Percentiles rank a stretch among this genome's conserved stretches.
These are phyloP conservation scores for Chionomys nivalis DNA, from an alignment of 2,113 vertebrate genomes.

Conservation along the genomic window DNA sequence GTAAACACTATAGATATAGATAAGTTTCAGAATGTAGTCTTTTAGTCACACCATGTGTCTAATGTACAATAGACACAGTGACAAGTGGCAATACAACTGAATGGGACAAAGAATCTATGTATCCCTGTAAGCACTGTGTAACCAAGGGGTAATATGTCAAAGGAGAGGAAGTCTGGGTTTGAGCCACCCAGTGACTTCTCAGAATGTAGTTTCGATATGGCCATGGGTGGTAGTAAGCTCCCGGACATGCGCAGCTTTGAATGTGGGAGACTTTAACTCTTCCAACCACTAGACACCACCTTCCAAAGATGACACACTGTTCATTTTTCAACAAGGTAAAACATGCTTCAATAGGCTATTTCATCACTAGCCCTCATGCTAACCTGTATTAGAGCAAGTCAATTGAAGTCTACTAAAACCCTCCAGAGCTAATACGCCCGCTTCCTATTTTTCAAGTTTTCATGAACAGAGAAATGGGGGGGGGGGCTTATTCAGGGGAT, in stretches of 20 bases:
- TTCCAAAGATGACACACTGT: neutral
- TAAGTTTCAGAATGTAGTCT: slow-evolving; percentile 3
- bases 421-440: neutral
- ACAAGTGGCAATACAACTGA: neutral
- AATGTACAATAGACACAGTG: neutral
- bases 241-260: neutral
- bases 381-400: neutral
- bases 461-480: neutral
- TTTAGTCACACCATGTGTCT: neutral
- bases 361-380: neutral
- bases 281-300: neutral
- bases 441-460: neutral
- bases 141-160: neutral
- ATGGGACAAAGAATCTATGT: neutral
- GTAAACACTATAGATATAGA: neutral
- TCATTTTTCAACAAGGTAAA: neutral
- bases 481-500: rapidly evolving
- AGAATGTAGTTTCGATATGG: neutral
- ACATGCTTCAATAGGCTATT: neutral
- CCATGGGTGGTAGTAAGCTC: neutral
- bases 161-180: neutral
- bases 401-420: neutral
- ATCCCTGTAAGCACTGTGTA: neutral
- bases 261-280: neutral
- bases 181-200: neutral